Evolutionary conservation across 2,113 vertebrate species (phyloP).

Genomic region (Mobula birostris): DNA sequence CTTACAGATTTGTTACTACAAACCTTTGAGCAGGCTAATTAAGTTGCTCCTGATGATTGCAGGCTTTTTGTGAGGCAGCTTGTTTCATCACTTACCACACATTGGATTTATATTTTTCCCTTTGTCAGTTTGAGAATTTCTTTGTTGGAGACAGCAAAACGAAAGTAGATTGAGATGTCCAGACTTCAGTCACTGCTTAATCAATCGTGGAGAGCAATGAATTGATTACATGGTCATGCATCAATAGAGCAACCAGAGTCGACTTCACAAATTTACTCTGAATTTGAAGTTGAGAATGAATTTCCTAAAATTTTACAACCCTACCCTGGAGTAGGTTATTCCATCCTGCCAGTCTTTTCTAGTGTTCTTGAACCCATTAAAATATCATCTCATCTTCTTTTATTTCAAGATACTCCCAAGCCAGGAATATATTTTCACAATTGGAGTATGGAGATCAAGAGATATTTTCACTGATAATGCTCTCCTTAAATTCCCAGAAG

Average conservation of each 20-base stretch:
- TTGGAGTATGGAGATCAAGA: background rate
- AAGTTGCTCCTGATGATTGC: background rate
- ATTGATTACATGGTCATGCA: background rate
- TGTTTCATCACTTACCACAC: background rate
- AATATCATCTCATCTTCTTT: background rate
- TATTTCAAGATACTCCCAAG: background rate
- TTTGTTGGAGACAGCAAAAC: background rate
- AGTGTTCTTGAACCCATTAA: background rate
- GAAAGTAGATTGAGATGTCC: background rate
- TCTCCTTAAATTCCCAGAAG: background rate
- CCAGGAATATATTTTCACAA: background rate
- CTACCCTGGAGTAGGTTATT: background rate
- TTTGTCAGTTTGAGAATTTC: background rate
- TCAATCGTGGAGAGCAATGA: background rate
- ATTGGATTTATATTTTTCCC: background rate
- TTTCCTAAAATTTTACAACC: background rate
- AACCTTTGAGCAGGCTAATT: background rate
- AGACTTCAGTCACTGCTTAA: background rate
- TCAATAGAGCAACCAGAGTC: background rate
- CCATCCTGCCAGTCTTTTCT: background rate
- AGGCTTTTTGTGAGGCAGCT: background rate
- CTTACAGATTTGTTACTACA: background rate
- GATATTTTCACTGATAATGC: background rate
- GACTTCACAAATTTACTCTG: background rate
- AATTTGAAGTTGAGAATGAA: background rate